Evolutionary conservation across 2,888 invertebrate species (phyloP).

Genomic region (Nasonia oneida): DNA sequence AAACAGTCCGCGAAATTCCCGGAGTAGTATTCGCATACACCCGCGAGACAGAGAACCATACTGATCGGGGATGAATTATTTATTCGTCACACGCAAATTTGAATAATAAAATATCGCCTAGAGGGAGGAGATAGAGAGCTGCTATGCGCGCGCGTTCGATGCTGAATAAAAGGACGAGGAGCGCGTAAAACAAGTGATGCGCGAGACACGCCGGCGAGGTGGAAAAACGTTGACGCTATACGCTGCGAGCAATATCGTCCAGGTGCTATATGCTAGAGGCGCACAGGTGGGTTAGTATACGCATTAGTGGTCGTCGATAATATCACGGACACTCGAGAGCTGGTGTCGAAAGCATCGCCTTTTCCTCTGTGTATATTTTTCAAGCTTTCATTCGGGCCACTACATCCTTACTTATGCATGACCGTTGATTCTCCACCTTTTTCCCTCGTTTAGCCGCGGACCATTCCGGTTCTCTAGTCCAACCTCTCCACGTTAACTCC

Average conservation of each 20-base stretch:
- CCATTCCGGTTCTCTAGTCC: not conserved
- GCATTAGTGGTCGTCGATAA: slow-evolving; percentile 14
- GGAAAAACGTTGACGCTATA: not conserved
- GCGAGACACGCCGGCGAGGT: not conserved
- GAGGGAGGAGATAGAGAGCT: too few species aligned
- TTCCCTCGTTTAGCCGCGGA: not conserved
- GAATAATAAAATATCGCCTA: slow-evolving; percentile 24
- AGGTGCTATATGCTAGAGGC: not conserved
- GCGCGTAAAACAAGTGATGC: not conserved
- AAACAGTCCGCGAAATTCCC: slow-evolving; percentile 24
- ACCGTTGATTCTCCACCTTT: not conserved
- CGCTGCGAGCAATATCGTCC: not conserved
- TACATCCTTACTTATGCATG: not conserved
- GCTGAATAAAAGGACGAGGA: not conserved
- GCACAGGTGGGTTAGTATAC: not conserved
- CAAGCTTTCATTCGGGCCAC: not conserved
- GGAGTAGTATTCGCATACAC: not conserved
- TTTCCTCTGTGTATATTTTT: not conserved
- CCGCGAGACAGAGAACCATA: not conserved
- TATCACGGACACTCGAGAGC: not conserved
- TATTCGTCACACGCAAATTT: slow-evolving; percentile 10
- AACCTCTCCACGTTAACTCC: not conserved
- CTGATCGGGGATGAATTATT: slow-evolving; percentile 6
- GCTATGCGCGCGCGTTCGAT: too few species aligned
- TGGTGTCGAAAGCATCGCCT: not conserved